Percentiles rank a stretch among this genome's conserved stretches.
These are phyloP conservation scores for Artibeus jamaicensis DNA, from an alignment of 2,797 vertebrate species.

Conservation along the genomic window DNA sequence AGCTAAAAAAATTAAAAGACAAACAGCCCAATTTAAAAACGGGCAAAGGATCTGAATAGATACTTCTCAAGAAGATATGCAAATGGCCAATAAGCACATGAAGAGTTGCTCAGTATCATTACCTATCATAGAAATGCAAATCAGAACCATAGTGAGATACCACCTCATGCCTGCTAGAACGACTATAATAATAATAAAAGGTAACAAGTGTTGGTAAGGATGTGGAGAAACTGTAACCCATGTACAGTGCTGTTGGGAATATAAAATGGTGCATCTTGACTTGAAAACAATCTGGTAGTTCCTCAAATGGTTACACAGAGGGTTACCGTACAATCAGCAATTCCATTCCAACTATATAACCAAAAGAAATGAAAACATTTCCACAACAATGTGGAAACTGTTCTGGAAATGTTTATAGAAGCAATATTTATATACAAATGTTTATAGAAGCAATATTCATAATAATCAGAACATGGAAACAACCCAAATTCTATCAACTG, in stretches of 20 bases:
- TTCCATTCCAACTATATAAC: neutral
- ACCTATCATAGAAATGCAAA: neutral
- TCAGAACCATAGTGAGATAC: neutral
- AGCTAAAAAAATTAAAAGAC: neutral
- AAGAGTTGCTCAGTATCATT: neutral
- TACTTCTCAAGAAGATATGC: neutral
- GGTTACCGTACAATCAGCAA: neutral
- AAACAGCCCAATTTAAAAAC: neutral
- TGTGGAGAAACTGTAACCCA: neutral
- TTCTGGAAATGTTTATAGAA: too few species aligned
- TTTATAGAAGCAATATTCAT: neutral
- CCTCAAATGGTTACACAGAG: neutral
- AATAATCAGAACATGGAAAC: neutral
- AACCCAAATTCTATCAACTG: neutral
- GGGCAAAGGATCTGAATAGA: neutral
- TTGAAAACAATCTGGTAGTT: neutral
- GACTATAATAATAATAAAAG: neutral
- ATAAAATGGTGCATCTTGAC: neutral
- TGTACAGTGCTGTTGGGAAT: neutral
- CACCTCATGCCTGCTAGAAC: too few species aligned
- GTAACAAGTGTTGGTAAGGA: neutral
- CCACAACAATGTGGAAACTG: too few species aligned
- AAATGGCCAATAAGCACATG: too few species aligned
- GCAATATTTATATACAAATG: neutral
- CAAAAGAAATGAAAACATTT: neutral